These are phyloP conservation scores for Glyptemys insculpta DNA, from an alignment of 2,797 vertebrate genomes.

Conservation along the genomic window DNA sequence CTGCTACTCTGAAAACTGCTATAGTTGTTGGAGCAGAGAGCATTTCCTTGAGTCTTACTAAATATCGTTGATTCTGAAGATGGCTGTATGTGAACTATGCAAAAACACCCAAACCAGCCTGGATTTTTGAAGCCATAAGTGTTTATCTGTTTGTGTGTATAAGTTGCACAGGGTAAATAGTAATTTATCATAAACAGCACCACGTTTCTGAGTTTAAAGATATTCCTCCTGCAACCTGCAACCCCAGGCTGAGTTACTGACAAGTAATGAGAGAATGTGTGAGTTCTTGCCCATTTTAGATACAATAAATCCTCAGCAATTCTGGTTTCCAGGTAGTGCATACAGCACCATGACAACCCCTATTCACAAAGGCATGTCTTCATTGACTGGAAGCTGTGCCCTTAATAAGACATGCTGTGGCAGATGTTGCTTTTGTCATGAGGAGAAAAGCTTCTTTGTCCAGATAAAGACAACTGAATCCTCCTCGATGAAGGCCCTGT, in stretches of 20 bases:
- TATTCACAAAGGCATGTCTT: slow-evolving; percentile 2
- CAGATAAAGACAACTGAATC: slow-evolving; percentile 28
- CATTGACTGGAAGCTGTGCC: background rate
- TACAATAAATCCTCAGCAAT: slow-evolving; percentile 16
- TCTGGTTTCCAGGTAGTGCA: slow-evolving; percentile 5
- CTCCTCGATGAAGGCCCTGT: background rate
- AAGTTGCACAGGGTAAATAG: background rate
- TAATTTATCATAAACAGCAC: background rate
- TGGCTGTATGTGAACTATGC: background rate
- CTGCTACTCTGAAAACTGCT: too few relatives aligned
- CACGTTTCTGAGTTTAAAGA: background rate
- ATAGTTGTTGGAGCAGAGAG: background rate
- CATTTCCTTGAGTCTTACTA: background rate
- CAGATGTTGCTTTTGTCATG: slow-evolving; percentile 6
- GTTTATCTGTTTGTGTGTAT: background rate
- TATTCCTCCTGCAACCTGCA: background rate
- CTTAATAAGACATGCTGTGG: slow-evolving; percentile 12
- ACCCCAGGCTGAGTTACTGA: slow-evolving; percentile 9
- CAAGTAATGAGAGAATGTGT: background rate
- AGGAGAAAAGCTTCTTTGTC: slow-evolving; percentile 38
- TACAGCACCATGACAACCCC: background rate
- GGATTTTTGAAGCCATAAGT: background rate
- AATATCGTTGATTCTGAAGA: background rate
- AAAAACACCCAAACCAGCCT: background rate
- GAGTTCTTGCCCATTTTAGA: slow-evolving; percentile 30